phyloP scores from a whole-genome alignment of 64 coral and sea anemone species.

The Orbicella faveolata region DNA sequence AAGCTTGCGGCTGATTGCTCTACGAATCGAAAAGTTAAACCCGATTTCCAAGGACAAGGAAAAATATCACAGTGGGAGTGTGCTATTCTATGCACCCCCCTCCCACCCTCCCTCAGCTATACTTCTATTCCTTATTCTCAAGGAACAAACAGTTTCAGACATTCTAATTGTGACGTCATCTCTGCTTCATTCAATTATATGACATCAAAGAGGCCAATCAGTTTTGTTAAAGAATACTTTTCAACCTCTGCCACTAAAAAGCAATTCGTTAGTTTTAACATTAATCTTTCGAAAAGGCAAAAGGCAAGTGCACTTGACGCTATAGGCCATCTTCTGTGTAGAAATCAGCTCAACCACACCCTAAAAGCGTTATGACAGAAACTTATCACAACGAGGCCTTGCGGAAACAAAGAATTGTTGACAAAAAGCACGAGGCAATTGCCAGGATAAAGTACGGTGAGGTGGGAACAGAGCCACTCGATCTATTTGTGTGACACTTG shows the following conservation, averaged over 20 bases:
- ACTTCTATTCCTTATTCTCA: neutral
- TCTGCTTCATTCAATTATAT: neutral
- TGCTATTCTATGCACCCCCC: neutral
- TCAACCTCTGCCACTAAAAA: neutral
- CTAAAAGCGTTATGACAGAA: slow-evolving; percentile 8
- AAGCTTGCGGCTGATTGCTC: too few species aligned
- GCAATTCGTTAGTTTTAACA: neutral
- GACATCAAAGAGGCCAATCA: neutral
- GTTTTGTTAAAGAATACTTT: neutral
- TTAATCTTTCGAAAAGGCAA: too few species aligned
- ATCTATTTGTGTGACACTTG: too few species aligned
- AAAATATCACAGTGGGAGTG: too few species aligned
- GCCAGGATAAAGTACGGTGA: neutral
- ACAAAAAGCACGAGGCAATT: slow-evolving; percentile 11
- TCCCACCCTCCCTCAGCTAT: neutral
- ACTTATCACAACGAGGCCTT: slow-evolving; percentile 40
- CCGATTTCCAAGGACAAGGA: too few species aligned
- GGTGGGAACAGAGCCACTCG: neutral
- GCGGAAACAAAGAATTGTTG: slow-evolving; percentile 30
- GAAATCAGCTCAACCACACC: neutral
- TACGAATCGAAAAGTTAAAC: too few species aligned
- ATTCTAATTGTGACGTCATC: too few species aligned
- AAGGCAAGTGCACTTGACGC: too few species aligned
- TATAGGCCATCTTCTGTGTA: neutral
- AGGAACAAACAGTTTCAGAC: too few species aligned